phyloP scores from a whole-genome alignment of 2,888 invertebrate genomes.

The Myopa testacea region DNA sequence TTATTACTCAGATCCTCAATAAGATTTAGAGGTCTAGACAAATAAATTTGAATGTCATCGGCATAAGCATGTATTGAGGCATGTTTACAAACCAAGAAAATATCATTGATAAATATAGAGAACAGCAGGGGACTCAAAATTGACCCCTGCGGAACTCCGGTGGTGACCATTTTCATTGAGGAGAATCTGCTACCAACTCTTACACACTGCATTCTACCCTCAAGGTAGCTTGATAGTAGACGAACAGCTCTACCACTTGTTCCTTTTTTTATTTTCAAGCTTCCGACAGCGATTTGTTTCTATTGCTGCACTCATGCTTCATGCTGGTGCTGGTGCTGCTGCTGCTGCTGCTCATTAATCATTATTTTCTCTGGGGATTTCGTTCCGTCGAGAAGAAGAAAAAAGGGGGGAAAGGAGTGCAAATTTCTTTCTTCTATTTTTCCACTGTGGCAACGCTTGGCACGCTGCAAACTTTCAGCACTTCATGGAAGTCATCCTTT shows the following conservation, averaged over 20 bases:
- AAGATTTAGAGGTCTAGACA: no score
- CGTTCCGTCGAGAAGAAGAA: not conserved
- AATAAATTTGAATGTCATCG: no score
- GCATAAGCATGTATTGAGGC: no score
- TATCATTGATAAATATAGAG: no score
- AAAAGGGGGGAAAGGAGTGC: not conserved
- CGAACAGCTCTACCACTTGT: not conserved
- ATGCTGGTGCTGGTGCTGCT: not conserved
- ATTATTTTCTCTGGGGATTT: not conserved
- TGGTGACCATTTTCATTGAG: no score
- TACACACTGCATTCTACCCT: no score
- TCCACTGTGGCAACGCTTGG: not conserved
- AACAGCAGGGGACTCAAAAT: no score
- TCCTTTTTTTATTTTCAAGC: not conserved
- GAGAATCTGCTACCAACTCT: no score
- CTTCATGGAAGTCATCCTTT: not conserved
- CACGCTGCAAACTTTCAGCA: not conserved
- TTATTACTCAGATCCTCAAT: no score
- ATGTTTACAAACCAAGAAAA: no score
- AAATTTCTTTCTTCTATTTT: not conserved
- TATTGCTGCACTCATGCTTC: not conserved
- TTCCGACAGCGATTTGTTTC: slow-evolving; percentile 15
- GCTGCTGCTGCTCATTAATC: slow-evolving; percentile 29
- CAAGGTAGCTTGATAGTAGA: no score
- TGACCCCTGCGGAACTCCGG: no score